Percentiles rank a stretch among this genome's conserved stretches.
Conservation (phyloP, 1,140 invertebrate species). For the Hylaeus anthracinus region DNA sequence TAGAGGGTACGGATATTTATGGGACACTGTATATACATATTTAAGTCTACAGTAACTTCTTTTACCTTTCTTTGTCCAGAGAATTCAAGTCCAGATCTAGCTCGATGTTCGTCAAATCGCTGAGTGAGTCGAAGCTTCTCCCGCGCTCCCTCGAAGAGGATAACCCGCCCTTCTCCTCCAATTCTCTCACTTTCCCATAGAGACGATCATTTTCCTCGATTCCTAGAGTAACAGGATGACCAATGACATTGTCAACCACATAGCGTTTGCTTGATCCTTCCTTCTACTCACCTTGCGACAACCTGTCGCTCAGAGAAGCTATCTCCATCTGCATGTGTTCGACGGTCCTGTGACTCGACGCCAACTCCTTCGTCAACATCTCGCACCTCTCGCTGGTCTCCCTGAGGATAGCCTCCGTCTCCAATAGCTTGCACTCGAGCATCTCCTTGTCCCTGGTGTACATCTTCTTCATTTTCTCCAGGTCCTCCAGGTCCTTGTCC, state of each 20-base stretch:
- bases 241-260: background rate
- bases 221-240: constrained; percentile 53
- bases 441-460: constrained; percentile 84
- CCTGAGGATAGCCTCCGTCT: constrained; percentile 84
- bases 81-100: constrained; percentile 87
- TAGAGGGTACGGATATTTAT: no score
- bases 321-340: constrained; percentile 74
- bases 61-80: constrained; percentile 86
- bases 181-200: constrained; percentile 85
- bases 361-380: constrained; percentile 83
- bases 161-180: constrained; percentile 83
- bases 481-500: constrained; percentile 86
- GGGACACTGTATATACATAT: no score
- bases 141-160: constrained; percentile 81
- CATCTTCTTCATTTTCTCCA: constrained; percentile 84
- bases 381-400: constrained; percentile 85
- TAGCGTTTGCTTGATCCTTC: background rate
- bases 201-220: constrained; percentile 90
- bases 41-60: no score
- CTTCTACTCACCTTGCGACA: constrained; percentile 76
- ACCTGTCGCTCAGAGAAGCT: constrained; percentile 81
- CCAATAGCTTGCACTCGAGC: constrained; percentile 84
- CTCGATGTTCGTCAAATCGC: constrained; percentile 90
- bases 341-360: constrained; percentile 82
- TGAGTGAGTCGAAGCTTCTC: constrained; percentile 88